Evolutionary conservation across 2,113 vertebrate genomes (phyloP).

Genomic region (Clarias macrocephalus): DNA sequence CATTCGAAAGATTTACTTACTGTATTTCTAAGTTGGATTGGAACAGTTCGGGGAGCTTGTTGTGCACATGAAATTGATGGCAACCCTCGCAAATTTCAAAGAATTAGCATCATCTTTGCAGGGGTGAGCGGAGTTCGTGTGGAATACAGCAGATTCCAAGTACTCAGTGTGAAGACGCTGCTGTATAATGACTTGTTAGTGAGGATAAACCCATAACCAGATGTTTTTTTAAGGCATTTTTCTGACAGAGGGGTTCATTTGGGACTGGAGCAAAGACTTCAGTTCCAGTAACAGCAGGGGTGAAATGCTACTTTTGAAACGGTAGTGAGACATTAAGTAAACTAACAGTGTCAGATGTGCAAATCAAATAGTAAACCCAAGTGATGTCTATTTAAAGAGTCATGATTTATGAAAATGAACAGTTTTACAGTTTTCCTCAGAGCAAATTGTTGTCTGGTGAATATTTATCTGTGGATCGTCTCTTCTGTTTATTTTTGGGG

Average conservation of each 20-base stretch:
- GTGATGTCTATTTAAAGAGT: neutral
- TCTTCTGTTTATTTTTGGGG: neutral
- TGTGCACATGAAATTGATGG: neutral
- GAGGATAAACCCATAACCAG: neutral
- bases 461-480: neutral
- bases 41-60: neutral
- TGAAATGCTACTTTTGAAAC: neutral
- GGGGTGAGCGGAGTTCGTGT: neutral
- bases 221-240: neutral
- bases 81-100: neutral
- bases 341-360: neutral
- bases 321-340: neutral
- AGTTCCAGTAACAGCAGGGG: neutral
- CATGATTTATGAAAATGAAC: neutral
- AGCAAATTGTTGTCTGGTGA: neutral
- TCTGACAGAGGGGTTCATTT: neutral
- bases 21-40: neutral
- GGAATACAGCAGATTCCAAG: neutral
- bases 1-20: neutral
- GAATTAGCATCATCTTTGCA: neutral
- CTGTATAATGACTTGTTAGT: neutral
- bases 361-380: neutral
- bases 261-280: neutral
- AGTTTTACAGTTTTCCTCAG: neutral
- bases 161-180: neutral